phyloP scores from a whole-genome alignment of 2,797 vertebrate genomes.

The Lacerta agilis region DNA sequence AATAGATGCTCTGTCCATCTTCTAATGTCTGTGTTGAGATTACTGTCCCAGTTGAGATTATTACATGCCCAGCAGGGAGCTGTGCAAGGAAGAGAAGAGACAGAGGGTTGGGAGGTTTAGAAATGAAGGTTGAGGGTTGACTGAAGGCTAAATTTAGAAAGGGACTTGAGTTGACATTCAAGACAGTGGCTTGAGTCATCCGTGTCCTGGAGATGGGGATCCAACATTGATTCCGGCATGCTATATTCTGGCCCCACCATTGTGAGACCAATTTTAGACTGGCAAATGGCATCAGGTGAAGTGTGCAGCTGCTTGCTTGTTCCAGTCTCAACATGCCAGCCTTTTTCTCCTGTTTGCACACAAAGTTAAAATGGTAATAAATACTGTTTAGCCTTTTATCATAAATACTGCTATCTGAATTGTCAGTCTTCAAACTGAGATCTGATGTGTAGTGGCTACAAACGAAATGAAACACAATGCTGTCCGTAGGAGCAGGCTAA shows the following conservation, averaged over 20 bases:
- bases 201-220: neutral
- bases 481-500: neutral
- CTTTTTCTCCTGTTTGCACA: neutral
- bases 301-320: neutral
- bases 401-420: neutral
- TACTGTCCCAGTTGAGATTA: neutral
- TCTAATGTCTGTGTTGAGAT: neutral
- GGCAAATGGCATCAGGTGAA: neutral
- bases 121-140: no score
- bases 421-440: neutral
- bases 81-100: neutral
- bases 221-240: neutral
- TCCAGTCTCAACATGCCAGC: neutral
- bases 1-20: neutral
- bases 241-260: no score
- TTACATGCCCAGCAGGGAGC: neutral
- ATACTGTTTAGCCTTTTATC: neutral
- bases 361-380: neutral
- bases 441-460: neutral
- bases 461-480: neutral
- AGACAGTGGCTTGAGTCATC: neutral
- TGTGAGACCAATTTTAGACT: neutral
- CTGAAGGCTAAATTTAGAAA: neutral
- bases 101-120: no score
- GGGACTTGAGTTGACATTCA: neutral